Percentiles rank a stretch among this genome's conserved stretches.
Evolutionary conservation across 2,888 invertebrate genomes (phyloP).

Genomic region (Dicycla oo): DNA sequence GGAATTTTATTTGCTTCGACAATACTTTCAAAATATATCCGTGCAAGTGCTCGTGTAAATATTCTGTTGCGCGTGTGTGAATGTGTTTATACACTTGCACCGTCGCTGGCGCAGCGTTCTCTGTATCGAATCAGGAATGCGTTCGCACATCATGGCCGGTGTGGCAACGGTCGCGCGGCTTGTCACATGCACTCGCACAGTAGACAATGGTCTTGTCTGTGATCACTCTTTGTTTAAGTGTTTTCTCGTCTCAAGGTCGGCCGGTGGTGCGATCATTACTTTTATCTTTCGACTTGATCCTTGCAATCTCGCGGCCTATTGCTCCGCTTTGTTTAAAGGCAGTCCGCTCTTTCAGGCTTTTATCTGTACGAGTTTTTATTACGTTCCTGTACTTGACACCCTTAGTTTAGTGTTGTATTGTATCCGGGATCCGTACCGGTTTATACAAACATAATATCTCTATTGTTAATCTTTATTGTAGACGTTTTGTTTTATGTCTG

Average conservation of each 20-base stretch:
- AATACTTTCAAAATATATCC: slow-evolving; percentile 68
- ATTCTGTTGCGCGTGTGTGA: slow-evolving; percentile 62
- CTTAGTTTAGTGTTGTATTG: slow-evolving; percentile 46
- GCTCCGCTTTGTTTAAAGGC: slow-evolving; percentile 43
- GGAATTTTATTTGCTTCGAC: slow-evolving; percentile 67
- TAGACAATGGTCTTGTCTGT: slow-evolving; percentile 72
- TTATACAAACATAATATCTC: slow-evolving; percentile 47
- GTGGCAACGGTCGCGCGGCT: slow-evolving; percentile 63
- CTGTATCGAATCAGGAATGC: slow-evolving; percentile 85
- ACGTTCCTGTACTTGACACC: slow-evolving; percentile 48
- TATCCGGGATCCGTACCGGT: slow-evolving; percentile 46
- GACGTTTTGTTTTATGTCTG: slow-evolving; percentile 50
- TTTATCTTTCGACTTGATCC: slow-evolving; percentile 63
- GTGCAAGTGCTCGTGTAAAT: slow-evolving; percentile 58
- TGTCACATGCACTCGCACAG: slow-evolving; percentile 71
- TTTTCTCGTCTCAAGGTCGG: slow-evolving; percentile 82
- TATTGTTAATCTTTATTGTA: slow-evolving; percentile 52
- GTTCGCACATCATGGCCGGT: slow-evolving; percentile 79
- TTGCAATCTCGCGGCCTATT: slow-evolving; percentile 64
- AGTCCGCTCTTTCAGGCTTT: slow-evolving; percentile 20
- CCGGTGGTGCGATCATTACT: slow-evolving; percentile 59
- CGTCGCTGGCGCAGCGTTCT: slow-evolving; percentile 67
- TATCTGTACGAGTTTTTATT: slow-evolving; percentile 51
- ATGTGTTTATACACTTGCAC: slow-evolving; percentile 62
- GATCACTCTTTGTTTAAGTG: slow-evolving; percentile 80